These are phyloP conservation scores for Osmerus eperlanus DNA, from an alignment of 2,113 vertebrate genomes.

Conservation along the genomic window DNA sequence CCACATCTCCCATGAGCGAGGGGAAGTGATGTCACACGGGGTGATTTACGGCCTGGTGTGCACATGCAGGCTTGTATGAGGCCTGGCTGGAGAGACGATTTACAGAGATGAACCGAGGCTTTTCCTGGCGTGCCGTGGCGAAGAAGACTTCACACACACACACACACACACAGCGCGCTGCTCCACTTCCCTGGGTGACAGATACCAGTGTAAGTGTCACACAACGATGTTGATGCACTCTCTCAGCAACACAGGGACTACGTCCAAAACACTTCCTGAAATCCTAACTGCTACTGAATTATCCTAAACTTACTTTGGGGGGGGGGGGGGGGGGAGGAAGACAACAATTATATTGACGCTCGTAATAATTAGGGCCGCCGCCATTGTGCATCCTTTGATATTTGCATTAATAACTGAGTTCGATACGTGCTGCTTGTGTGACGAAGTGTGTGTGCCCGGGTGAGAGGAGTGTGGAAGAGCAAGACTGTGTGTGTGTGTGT, in stretches of 20 bases:
- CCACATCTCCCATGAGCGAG: slow-evolving; percentile 30
- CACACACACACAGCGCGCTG: slow-evolving; percentile 32
- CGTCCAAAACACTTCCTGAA: too few species aligned
- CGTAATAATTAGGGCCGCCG: too few species aligned
- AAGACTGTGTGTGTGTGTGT: too few species aligned
- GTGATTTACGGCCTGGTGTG: slow-evolving; percentile 54
- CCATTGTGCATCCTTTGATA: too few species aligned
- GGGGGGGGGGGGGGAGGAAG: not conserved
- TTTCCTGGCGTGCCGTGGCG: not conserved
- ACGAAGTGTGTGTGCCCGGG: not conserved
- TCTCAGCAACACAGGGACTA: slow-evolving; percentile 26
- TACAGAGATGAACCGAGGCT: not conserved
- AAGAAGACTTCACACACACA: slow-evolving; percentile 9
- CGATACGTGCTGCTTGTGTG: not conserved
- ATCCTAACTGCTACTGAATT: too few species aligned
- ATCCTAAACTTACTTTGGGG: too few species aligned
- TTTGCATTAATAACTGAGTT: too few species aligned
- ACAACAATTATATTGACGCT: not conserved
- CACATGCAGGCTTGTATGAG: not conserved
- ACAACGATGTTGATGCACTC: slow-evolving; percentile 34
- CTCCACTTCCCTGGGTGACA: slow-evolving; percentile 44
- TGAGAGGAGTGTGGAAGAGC: too few species aligned
- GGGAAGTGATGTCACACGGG: slow-evolving; percentile 29
- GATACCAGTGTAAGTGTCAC: slow-evolving; percentile 61
- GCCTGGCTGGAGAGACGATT: not conserved